These are phyloP conservation scores for Phocoena phocoena DNA, from an alignment of 2,113 vertebrate species.

Conservation along the genomic window DNA sequence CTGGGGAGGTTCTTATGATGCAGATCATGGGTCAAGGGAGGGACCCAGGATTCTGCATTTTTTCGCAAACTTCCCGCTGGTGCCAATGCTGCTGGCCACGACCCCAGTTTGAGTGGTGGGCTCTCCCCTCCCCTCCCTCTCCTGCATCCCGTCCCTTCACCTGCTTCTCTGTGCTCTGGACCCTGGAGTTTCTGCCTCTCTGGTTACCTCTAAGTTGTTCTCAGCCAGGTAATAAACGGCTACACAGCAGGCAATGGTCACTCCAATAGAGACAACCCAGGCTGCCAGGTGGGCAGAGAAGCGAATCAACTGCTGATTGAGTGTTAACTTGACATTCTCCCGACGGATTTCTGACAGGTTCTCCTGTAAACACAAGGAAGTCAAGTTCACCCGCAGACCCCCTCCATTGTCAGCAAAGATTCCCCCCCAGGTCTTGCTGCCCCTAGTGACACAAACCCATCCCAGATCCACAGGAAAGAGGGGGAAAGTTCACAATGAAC, in stretches of 20 bases:
- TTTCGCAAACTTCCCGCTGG: neutral
- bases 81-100: rapidly evolving
- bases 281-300: constrained; percentile 80
- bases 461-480: neutral
- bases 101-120: rapidly evolving
- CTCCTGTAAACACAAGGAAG: constrained; percentile 85
- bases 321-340: constrained; percentile 76
- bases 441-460: neutral
- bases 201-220: constrained; percentile 85
- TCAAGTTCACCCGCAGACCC: neutral
- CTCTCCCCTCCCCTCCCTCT: rapidly evolving
- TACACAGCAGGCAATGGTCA: constrained; percentile 85
- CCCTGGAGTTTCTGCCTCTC: neutral
- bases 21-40: neutral
- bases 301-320: constrained; percentile 77
- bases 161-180: neutral
- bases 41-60: neutral
- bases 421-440: rapidly evolving
- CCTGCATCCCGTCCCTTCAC: neutral
- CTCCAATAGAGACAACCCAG: constrained; percentile 88
- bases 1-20: neutral
- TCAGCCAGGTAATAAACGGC: constrained; percentile 89
- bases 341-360: constrained; percentile 85
- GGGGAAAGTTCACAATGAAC: neutral
- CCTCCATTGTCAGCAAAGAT: neutral